Percentiles rank a stretch among this genome's conserved stretches.
Conservation (phyloP, 2,888 invertebrate genomes). For the Metacarcinus magister region DNA sequence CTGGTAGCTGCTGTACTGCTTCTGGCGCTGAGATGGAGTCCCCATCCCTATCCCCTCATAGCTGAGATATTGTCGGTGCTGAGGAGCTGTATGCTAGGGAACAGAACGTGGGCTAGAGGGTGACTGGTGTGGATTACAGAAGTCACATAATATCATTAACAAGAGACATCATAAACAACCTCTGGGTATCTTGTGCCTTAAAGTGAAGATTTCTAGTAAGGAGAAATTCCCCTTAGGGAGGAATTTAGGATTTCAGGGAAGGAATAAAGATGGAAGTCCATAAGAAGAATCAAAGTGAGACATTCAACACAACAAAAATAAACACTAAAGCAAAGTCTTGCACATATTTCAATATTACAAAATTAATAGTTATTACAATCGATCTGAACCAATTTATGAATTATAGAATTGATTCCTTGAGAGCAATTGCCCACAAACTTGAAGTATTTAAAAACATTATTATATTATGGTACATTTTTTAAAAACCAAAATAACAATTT, state of each 20-base stretch:
- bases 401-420: too few relatives aligned
- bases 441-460: too few relatives aligned
- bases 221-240: not conserved
- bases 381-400: too few relatives aligned
- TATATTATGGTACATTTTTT: too few relatives aligned
- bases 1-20: conserved; percentile 89
- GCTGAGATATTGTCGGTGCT: conserved; percentile 93
- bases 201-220: not conserved
- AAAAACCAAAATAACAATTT: too few relatives aligned
- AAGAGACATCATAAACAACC: conserved; percentile 64
- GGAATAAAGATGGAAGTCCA: not conserved
- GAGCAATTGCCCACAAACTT: too few relatives aligned
- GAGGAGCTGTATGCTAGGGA: conserved; percentile 92
- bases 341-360: too few relatives aligned
- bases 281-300: not conserved
- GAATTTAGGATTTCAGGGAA: not conserved
- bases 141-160: not conserved
- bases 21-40: conserved; percentile 91
- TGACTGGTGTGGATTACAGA: not conserved
- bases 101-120: not conserved
- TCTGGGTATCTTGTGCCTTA: not conserved
- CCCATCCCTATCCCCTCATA: conserved; percentile 92
- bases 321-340: too few relatives aligned
- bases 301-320: not conserved
- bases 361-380: too few relatives aligned